A percentile compares a stretch with the other conserved stretches of the same genome.
phyloP scores from a whole-genome alignment of 2,113 vertebrate genomes.

The Cervus canadensis region DNA sequence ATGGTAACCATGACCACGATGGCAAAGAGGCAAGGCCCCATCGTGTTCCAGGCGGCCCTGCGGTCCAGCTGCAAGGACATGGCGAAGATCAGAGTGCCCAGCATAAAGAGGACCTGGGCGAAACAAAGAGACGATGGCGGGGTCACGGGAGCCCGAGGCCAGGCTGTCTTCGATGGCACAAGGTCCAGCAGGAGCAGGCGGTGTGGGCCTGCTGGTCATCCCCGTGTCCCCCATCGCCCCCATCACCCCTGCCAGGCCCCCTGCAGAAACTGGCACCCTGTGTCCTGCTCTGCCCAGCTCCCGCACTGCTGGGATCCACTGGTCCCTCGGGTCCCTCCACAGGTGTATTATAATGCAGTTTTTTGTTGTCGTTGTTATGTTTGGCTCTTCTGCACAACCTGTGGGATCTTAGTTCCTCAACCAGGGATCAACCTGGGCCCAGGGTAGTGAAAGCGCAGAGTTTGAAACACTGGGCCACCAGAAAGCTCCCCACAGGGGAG shows the following conservation, averaged over 20 bases:
- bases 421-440: not conserved
- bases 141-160: not conserved
- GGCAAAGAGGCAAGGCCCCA: conserved; percentile 93
- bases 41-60: conserved; percentile 93
- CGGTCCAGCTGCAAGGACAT: conserved; percentile 97
- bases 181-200: not conserved
- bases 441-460: not conserved
- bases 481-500: not conserved
- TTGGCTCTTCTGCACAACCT: not conserved
- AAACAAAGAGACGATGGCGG: not conserved
- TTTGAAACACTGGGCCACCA: not conserved
- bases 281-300: not conserved
- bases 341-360: not conserved
- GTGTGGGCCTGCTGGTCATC: too few species aligned
- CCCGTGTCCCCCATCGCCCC: fast-evolving
- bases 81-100: conserved; percentile 91
- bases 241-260: not conserved
- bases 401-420: not conserved
- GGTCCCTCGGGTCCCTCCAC: not conserved
- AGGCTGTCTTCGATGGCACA: not conserved
- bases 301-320: not conserved
- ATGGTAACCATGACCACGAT: conserved; percentile 86
- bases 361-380: not conserved
- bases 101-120: conserved; percentile 88
- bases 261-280: not conserved